phyloP scores from a whole-genome alignment of 30 jellyfish, hydroid and myxozoan species.

The Euphysa ruthae region DNA sequence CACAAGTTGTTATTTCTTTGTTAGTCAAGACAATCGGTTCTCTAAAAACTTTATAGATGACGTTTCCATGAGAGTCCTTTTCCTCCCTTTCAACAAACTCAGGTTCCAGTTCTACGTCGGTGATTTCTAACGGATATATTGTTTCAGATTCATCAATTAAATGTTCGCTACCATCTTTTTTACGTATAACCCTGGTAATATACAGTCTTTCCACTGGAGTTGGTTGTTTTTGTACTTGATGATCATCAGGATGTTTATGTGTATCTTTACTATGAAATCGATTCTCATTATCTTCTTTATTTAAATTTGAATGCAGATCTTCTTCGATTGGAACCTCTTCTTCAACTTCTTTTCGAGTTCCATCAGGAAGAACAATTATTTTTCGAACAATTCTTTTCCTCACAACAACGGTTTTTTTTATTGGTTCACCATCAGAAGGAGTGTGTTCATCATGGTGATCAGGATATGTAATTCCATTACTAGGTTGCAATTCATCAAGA shows the following conservation, averaged over 20 bases:
- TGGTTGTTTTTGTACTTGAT: constrained; percentile 24
- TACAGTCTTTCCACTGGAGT: constrained; percentile 62
- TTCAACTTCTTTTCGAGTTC: constrained; percentile 58
- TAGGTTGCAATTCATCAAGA: not conserved
- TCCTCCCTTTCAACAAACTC: constrained; percentile 23
- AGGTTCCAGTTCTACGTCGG: constrained; percentile 28
- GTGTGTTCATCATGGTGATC: not conserved
- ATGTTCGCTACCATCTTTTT: constrained; percentile 49
- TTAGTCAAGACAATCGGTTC: constrained; percentile 34
- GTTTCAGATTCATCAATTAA: constrained; percentile 70
- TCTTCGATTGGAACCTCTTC: constrained; percentile 49
- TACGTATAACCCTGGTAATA: constrained; percentile 32
- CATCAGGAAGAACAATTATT: constrained; percentile 52
- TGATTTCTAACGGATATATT: constrained; percentile 35
- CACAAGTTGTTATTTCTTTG: constrained; percentile 22
- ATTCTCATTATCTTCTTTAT: not conserved
- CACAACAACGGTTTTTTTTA: constrained; percentile 32
- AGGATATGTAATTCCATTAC: too few species aligned
- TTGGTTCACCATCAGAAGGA: not conserved
- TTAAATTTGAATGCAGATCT: constrained; percentile 1
- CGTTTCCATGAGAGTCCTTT: constrained; percentile 48
- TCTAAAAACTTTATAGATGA: constrained; percentile 25
- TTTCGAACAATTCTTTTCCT: constrained; percentile 47
- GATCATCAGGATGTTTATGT: too few species aligned
- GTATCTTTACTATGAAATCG: not conserved